Evolutionary conservation across 2,113 vertebrate species (phyloP).

Genomic region (Crotalus horridus): DNA sequence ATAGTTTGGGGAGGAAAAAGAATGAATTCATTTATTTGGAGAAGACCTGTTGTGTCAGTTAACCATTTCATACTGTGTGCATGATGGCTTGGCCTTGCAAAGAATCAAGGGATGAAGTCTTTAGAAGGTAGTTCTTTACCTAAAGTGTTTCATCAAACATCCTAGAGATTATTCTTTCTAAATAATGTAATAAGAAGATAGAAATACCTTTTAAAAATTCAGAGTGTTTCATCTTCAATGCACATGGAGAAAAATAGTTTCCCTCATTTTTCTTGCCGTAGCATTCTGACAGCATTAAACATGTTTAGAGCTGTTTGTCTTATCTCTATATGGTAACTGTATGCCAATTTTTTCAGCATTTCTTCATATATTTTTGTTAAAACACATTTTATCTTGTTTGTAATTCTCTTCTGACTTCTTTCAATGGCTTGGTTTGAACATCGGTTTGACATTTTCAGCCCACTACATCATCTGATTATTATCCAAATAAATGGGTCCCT

Average conservation of each 20-base stretch:
- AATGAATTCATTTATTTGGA: conserved; percentile 16
- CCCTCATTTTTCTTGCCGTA: background rate
- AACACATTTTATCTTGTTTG: background rate
- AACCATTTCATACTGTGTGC: conserved; percentile 4
- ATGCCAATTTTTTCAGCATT: background rate
- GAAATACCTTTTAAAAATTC: background rate
- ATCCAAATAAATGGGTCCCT: background rate
- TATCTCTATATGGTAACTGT: background rate
- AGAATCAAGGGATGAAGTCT: background rate
- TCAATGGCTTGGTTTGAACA: background rate
- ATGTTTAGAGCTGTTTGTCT: background rate
- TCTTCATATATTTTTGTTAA: background rate
- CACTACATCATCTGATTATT: background rate
- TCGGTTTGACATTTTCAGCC: background rate
- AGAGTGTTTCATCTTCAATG: background rate
- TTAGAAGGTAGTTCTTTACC: background rate
- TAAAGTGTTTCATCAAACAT: background rate
- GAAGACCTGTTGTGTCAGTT: background rate
- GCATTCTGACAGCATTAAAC: background rate
- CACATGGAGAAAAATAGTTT: background rate
- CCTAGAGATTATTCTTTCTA: background rate
- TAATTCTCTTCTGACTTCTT: background rate
- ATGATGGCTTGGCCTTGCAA: conserved; percentile 13
- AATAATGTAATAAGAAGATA: background rate
- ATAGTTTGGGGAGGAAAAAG: conserved; percentile 14